These are phyloP conservation scores for human (Homo sapiens) DNA, from an alignment of 2,113 vertebrate genomes.

Conservation along the genomic window GRCh38 chr15:83057001-83057500, in stretches of 20 bases:
- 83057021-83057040: not conserved
- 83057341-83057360: not conserved
- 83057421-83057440: not conserved
- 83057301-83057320: not conserved
- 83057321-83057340: not conserved
- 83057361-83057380: not conserved
- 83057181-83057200: not conserved
- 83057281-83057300: not conserved
- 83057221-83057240: not conserved
- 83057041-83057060: not conserved
- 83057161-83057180: not conserved
- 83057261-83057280: not conserved
- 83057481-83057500: not conserved
- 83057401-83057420: not conserved
- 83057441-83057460: not conserved
- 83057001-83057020: not conserved
- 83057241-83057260: not conserved
- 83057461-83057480: not conserved
- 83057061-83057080: not conserved
- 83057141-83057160: not conserved
- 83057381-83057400: not conserved
- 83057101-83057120: not conserved
- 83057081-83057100: not conserved
- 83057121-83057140: not conserved
- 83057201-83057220: not conserved